phyloP scores from a whole-genome alignment of 2,797 vertebrate genomes.

The Chelon labrosus region DNA sequence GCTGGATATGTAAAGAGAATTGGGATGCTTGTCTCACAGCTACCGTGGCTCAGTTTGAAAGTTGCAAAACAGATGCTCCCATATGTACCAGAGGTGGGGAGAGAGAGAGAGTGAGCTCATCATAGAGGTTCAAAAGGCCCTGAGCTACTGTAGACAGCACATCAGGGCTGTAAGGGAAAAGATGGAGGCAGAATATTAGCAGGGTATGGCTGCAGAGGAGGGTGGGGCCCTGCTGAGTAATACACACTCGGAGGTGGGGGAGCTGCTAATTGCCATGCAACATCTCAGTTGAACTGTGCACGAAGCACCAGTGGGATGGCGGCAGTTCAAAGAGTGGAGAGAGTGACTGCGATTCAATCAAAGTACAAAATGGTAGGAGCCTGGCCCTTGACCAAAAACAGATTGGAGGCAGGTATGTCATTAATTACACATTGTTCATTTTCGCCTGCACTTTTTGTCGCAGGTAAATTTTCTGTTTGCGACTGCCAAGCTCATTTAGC shows the following conservation, averaged over 20 bases:
- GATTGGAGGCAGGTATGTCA: conserved; percentile 65
- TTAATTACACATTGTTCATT: conserved; percentile 53
- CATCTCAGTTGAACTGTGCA: conserved; percentile 60
- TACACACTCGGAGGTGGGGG: conserved; percentile 34
- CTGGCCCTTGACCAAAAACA: conserved; percentile 67
- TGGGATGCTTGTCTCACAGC: conserved; percentile 16
- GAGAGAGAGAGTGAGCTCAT: conserved; percentile 58
- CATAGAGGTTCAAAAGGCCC: conserved; percentile 34
- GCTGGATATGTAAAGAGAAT: conserved; percentile 29
- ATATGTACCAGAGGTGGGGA: conserved; percentile 42
- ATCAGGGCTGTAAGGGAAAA: conserved; percentile 26
- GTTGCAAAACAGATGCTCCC: conserved; percentile 36
- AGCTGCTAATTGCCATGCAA: conserved; percentile 73
- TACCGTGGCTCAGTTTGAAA: conserved; percentile 36
- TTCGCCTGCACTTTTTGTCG: conserved; percentile 28
- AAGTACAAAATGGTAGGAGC: conserved; percentile 57
- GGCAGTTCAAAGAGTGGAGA: conserved; percentile 64
- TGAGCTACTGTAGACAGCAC: conserved; percentile 41
- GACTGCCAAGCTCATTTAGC: conserved; percentile 6
- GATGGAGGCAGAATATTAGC: conserved; percentile 27
- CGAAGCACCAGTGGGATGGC: conserved; percentile 57
- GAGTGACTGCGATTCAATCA: conserved; percentile 69
- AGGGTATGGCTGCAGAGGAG: conserved; percentile 34
- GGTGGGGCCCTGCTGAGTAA: conserved; percentile 44
- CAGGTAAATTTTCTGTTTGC: conserved; percentile 20